Evolutionary conservation across 2,888 invertebrate species (phyloP).

Genomic region (Agrochola macilenta): DNA sequence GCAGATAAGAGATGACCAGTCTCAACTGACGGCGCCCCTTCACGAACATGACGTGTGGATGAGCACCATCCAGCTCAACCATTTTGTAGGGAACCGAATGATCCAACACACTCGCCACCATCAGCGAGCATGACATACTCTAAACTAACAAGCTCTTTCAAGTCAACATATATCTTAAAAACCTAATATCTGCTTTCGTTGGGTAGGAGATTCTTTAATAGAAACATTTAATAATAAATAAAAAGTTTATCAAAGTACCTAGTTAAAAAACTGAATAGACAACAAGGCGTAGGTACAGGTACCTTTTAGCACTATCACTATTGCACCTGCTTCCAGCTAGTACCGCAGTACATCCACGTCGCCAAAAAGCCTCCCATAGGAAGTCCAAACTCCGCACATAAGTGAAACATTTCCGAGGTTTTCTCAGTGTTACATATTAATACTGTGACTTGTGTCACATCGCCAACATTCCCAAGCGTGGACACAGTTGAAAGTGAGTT

Average conservation of each 20-base stretch:
- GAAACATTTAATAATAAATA: background rate
- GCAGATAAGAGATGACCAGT: too few relatives aligned
- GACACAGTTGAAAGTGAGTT: slow-evolving; percentile 84
- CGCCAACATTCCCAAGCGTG: slow-evolving; percentile 73
- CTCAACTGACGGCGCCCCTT: too few relatives aligned
- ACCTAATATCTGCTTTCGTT: background rate
- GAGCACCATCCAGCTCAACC: too few relatives aligned
- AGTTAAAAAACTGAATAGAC: background rate
- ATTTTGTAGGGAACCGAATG: too few relatives aligned
- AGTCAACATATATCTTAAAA: too few relatives aligned
- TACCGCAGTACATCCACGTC: slow-evolving; percentile 34
- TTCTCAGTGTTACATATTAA: slow-evolving; percentile 60
- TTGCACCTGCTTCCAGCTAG: slow-evolving; percentile 16
- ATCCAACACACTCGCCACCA: too few relatives aligned
- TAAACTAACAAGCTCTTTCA: too few relatives aligned
- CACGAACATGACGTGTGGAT: too few relatives aligned
- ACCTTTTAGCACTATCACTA: background rate
- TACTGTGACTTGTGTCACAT: slow-evolving; percentile 55
- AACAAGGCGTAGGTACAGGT: background rate
- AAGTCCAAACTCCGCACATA: slow-evolving; percentile 43
- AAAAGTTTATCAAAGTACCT: background rate
- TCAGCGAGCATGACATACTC: too few relatives aligned
- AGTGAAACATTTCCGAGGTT: slow-evolving; percentile 58
- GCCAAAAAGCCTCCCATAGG: slow-evolving; percentile 50
- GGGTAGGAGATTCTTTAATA: background rate